Evolutionary conservation across 2,888 invertebrate genomes (phyloP), one percentile per base, ranked within the genome.

Genomic region (Caenorhabditis panamensis): DNA sequence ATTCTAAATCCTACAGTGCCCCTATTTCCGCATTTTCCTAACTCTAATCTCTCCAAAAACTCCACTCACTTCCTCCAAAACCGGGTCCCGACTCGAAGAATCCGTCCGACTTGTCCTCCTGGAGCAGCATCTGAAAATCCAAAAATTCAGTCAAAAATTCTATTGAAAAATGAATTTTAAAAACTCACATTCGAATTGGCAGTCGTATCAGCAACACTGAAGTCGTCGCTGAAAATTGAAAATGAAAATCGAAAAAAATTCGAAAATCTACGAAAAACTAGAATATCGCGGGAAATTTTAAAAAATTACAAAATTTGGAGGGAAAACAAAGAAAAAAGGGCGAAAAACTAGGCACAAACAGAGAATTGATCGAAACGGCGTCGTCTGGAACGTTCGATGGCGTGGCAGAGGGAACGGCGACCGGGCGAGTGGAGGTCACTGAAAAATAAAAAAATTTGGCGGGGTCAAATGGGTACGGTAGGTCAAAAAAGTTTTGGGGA

Each of bases 41-140:
- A n/a, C n/a, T n/a, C n/a, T n/a, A n/a, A n/a, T n/a, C n/a, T n/a
- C n/a, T n/a, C n/a, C n/a, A 2, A 41, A 41, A 41, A 13, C 16
- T 36, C 9, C 47, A 28, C 22, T 3, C 18, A 20, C 31, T 51
- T 5, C 72, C 72, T n/a, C 72, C 72, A 18, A 72, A 72, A 13
- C 72, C 72, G 22, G 72, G 72, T 37, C 72, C 72, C 28, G 72
- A 72, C 58, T 72, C 63, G 63, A 72, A 72, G 36, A 72, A 64
- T 24, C 63, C 63, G 24, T 72, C 72, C 16, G 26, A 4, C 20
- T 28, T 1, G 11, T 41, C 72, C n/a, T 72, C 49, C 4, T 47
- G 11, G 16, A 72, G 49, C 8, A 72, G 63, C 56, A 72, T 49
- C 72, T 72, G 37, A n/a, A 72, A 58, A 44, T 18, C 1, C 16